Percentiles rank a stretch among this genome's conserved stretches.
These are phyloP conservation scores for Pachydiplax longipennis DNA, from an alignment of 2,888 invertebrate species.

Conservation along the genomic window DNA sequence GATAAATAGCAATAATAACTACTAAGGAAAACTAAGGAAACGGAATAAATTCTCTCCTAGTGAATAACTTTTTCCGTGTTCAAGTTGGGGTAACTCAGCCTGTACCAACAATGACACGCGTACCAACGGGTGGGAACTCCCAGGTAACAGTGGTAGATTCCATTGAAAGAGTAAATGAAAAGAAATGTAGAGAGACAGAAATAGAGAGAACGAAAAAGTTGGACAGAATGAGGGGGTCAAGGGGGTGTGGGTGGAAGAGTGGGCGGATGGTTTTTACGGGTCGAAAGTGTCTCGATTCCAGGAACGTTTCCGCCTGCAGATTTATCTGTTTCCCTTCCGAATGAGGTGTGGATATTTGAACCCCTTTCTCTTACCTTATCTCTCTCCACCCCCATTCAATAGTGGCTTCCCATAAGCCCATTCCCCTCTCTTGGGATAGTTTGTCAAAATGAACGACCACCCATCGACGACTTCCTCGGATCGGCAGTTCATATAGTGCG, in stretches of 20 bases:
- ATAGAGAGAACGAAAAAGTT: not conserved
- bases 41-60: too few species aligned
- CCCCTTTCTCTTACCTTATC: not conserved
- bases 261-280: not conserved
- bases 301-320: not conserved
- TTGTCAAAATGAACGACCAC: slow-evolving; percentile 18
- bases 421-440: not conserved
- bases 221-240: not conserved
- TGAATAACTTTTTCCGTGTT: too few species aligned
- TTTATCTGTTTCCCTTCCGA: slow-evolving; percentile 1
- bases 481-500: not conserved
- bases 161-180: not conserved
- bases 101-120: too few species aligned
- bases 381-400: not conserved
- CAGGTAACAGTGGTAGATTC: too few species aligned
- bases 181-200: not conserved
- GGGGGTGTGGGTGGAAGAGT: not conserved
- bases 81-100: too few species aligned
- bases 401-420: not conserved
- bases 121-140: too few species aligned
- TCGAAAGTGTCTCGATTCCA: not conserved
- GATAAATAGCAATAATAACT: too few species aligned
- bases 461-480: not conserved
- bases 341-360: not conserved
- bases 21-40: too few species aligned